Conservation (phyloP, 2,113 vertebrate genomes). For the Pelvicachromis taeniatus region DNA sequence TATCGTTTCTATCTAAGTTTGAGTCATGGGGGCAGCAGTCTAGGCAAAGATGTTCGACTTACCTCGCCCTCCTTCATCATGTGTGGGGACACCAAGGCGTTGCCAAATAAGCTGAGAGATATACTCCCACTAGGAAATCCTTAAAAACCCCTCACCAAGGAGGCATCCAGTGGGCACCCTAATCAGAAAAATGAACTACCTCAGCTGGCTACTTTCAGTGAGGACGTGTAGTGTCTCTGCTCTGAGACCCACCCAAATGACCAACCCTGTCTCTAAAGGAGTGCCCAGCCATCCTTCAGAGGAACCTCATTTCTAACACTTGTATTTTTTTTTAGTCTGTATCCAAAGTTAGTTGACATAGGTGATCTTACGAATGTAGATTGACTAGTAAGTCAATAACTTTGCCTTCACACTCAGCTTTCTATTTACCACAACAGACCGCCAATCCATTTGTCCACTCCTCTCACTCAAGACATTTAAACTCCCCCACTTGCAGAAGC, state of each 20-base stretch:
- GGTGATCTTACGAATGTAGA: neutral
- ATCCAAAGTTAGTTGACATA: neutral
- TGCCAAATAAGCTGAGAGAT: neutral
- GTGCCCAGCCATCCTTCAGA: neutral
- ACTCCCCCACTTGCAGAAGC: neutral
- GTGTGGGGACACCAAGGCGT: neutral
- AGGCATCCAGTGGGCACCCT: neutral
- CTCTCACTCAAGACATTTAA: neutral
- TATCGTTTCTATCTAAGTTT: neutral
- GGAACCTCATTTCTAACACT: neutral
- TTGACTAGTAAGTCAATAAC: neutral
- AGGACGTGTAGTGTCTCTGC: neutral
- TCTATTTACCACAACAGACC: neutral
- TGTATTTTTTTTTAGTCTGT: neutral
- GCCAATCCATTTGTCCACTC: neutral
- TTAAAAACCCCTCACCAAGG: neutral
- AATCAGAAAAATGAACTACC: neutral
- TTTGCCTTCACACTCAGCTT: neutral
- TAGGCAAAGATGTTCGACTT: neutral
- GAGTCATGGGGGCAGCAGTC: neutral
- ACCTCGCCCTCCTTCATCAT: neutral
- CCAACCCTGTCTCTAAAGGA: neutral
- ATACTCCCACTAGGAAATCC: neutral
- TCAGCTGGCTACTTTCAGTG: neutral
- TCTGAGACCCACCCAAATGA: rapidly evolving